A percentile compares a stretch with the other conserved stretches of the same genome.
These are phyloP conservation scores for Urechis unicinctus DNA, from an alignment of 2,888 invertebrate genomes.

Conservation along the genomic window DNA sequence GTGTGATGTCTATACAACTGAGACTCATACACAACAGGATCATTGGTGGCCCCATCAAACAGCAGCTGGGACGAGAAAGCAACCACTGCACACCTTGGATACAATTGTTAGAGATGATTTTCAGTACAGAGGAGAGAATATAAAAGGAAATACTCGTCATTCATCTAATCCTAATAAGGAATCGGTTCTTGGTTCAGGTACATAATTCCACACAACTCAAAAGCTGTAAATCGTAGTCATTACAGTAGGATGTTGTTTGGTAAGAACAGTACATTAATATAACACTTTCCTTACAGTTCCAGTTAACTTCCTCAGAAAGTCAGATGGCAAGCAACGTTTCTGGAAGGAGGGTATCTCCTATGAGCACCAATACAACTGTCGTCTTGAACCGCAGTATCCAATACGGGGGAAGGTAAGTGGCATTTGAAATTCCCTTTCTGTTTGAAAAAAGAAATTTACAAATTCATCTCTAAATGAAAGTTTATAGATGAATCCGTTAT, in stretches of 20 bases:
- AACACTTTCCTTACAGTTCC: slow-evolving; percentile 29
- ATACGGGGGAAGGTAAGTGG: slow-evolving; percentile 36
- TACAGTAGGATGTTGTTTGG: not conserved
- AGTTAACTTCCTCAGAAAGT: slow-evolving; percentile 32
- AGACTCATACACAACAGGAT: slow-evolving; percentile 23
- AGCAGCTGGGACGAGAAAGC: not conserved
- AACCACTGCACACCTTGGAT: slow-evolving; percentile 31
- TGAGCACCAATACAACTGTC: slow-evolving; percentile 43
- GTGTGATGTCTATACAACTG: slow-evolving; percentile 36
- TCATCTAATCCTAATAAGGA: slow-evolving; percentile 32
- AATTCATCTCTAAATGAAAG: not conserved
- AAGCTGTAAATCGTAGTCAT: not conserved
- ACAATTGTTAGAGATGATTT: slow-evolving; percentile 36
- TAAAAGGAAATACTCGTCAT: slow-evolving; percentile 23
- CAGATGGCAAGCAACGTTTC: slow-evolving; percentile 30
- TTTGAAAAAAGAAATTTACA: not conserved
- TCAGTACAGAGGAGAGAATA: slow-evolving; percentile 19
- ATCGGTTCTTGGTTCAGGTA: slow-evolving; percentile 35
- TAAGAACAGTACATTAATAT: not conserved
- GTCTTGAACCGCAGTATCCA: slow-evolving; percentile 40
- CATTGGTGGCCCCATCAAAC: slow-evolving; percentile 38
- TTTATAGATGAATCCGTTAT: not conserved
- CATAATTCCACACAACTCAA: slow-evolving; percentile 8
- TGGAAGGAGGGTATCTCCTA: slow-evolving; percentile 41
- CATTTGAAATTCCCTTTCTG: not conserved